Evolutionary conservation across 2,113 vertebrate species (phyloP).

Genomic region (Mixornis gularis): DNA sequence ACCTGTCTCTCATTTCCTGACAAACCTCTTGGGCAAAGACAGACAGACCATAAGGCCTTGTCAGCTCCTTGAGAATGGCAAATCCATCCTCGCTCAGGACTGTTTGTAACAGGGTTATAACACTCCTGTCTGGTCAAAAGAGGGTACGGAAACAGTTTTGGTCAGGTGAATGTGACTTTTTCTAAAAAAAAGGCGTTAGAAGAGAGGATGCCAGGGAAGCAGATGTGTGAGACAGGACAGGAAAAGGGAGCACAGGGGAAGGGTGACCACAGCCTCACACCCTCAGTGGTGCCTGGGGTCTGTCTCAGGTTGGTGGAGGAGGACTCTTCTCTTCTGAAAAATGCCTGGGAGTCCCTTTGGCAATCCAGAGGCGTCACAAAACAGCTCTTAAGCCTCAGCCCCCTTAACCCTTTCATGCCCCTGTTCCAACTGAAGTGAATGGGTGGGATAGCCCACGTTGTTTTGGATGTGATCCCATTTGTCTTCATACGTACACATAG

Average conservation of each 20-base stretch:
- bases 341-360: not conserved
- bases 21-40: not conserved
- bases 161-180: not conserved
- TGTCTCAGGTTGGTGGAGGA: not conserved
- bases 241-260: not conserved
- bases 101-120: not conserved
- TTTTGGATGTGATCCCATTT: not conserved
- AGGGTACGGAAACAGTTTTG: not conserved
- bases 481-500: too few relatives aligned
- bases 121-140: not conserved
- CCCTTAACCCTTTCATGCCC: not conserved
- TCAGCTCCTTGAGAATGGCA: not conserved
- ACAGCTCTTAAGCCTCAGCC: not conserved
- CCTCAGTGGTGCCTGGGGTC: not conserved
- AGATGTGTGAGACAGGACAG: not conserved
- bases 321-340: not conserved
- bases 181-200: not conserved
- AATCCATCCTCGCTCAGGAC: not conserved
- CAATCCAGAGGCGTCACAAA: not conserved
- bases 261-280: accelerated
- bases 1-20: not conserved
- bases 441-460: accelerated
- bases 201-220: not conserved
- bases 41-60: not conserved
- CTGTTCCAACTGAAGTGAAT: not conserved